Evolutionary conservation across 2,797 vertebrate genomes (phyloP), one percentile per base, ranked within the genome.

Genomic region (Miichthys miiuy): DNA sequence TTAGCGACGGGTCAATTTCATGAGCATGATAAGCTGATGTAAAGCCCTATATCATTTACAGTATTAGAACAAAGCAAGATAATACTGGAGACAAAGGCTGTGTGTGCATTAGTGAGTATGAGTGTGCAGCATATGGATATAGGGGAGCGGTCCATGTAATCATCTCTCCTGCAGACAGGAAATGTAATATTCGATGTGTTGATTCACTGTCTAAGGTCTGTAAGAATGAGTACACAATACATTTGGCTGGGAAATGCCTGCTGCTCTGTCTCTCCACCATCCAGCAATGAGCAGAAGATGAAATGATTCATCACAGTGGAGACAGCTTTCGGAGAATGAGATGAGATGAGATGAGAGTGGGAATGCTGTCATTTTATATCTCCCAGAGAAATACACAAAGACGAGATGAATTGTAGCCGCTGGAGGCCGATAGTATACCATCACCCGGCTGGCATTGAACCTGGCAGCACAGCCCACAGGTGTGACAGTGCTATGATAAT

Each of bases 251-350:
- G 80, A 86, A 80, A 84, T 14, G 75, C 76, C 83, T 70, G 86
- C 87, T 85, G 80, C 85, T 89, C 86, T 30, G 60, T 82, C 85
- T 72, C 82, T 57, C 56, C 77, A 14, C 67, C 86, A 86, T 79
- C 62, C 79, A 75, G 77, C 73, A 79, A 82, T 78, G 86, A 87
- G 68, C 78, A 83, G 83, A 70, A 87, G 88, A 93, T 92, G 89
- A 92, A 91, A 92, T 86, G 82, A 94, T 93, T 92, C 87, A 92
- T 93, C 93, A 92, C 81, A 83, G 76, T 70, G 47, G 75, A 87
- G 88, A 91, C 91, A 87, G 88, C 85, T 90, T 85, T 91, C 34
- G 79, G 72, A 88, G 88, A 87, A 87, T 69, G 82, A 90, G 87
- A 91, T 79, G 86, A 90, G 87, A 91, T 79, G 86, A 90, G 88